Evolutionary conservation across 2,888 invertebrate species (phyloP).

Genomic region (Dasypogon diadema): DNA sequence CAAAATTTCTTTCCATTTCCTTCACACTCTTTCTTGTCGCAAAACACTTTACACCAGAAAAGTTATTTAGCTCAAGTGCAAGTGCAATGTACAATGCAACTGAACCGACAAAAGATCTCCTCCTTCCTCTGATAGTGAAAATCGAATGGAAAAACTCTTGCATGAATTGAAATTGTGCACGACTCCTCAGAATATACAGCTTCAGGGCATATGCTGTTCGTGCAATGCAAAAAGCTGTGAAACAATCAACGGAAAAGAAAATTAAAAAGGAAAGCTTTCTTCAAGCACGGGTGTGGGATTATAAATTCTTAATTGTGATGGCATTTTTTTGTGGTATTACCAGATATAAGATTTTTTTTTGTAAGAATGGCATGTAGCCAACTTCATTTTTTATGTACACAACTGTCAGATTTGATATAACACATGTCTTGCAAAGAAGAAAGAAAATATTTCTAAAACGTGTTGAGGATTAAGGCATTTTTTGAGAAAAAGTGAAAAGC

Average conservation of each 20-base stretch:
- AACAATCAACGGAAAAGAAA: slow-evolving; percentile 1
- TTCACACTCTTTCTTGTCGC: background rate
- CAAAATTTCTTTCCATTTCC: background rate
- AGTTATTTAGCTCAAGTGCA: slow-evolving; percentile 45
- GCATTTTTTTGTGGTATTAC: background rate
- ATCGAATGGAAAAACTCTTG: background rate
- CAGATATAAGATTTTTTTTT: no score
- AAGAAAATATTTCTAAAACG: no score
- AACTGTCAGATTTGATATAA: no score
- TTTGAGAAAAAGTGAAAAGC: no score
- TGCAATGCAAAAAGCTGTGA: slow-evolving; percentile 5
- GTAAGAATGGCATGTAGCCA: no score
- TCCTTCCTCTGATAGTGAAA: slow-evolving; percentile 28
- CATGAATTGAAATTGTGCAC: background rate
- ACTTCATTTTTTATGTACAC: no score
- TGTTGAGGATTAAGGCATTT: no score
- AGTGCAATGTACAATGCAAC: no score
- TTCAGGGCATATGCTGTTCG: background rate
- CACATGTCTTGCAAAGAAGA: no score
- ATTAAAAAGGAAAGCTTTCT: slow-evolving; percentile 28
- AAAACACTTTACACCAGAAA: background rate
- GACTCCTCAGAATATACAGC: background rate
- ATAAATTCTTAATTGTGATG: no score
- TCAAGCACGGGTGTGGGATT: background rate
- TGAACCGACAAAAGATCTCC: slow-evolving; percentile 12